These are phyloP conservation scores for Diadema setosum DNA, from an alignment of 35 echinoderm and acorn worm species.

Conservation along the genomic window DNA sequence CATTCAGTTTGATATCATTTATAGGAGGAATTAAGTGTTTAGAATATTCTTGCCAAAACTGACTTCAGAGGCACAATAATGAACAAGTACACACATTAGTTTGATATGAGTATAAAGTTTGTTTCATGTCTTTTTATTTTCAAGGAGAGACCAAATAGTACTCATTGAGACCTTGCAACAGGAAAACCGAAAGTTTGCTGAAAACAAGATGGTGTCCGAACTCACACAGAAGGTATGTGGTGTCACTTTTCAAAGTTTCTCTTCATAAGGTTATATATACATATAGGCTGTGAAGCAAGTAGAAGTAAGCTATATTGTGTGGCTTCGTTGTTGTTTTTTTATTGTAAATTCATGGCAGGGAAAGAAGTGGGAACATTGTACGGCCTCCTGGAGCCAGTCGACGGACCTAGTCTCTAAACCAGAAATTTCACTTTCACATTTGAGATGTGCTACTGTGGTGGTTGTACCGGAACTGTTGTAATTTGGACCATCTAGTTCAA, in stretches of 20 bases:
- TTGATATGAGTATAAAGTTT: neutral
- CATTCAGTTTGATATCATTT: neutral
- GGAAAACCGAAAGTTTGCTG: conserved; percentile 79
- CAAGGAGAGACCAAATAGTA: conserved; percentile 81
- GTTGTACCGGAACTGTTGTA: no score
- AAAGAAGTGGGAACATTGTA: neutral
- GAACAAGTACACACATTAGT: no score
- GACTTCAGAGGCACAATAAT: no score
- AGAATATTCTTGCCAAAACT: no score
- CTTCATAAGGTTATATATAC: neutral
- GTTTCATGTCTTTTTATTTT: neutral
- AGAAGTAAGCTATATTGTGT: neutral
- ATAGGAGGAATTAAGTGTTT: neutral
- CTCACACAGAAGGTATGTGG: conserved; percentile 60
- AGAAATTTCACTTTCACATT: no score
- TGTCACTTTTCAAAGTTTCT: neutral
- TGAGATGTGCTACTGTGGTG: no score
- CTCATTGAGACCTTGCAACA: conserved; percentile 91
- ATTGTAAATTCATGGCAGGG: neutral
- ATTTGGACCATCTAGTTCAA: no score
- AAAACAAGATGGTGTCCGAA: conserved; percentile 75
- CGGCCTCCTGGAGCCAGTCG: neutral
- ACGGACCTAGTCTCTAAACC: neutral
- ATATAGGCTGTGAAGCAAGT: neutral
- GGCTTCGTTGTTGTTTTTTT: neutral